phyloP scores from a whole-genome alignment of 2,888 invertebrate genomes.

The Thecocarcelia acutangulata region DNA sequence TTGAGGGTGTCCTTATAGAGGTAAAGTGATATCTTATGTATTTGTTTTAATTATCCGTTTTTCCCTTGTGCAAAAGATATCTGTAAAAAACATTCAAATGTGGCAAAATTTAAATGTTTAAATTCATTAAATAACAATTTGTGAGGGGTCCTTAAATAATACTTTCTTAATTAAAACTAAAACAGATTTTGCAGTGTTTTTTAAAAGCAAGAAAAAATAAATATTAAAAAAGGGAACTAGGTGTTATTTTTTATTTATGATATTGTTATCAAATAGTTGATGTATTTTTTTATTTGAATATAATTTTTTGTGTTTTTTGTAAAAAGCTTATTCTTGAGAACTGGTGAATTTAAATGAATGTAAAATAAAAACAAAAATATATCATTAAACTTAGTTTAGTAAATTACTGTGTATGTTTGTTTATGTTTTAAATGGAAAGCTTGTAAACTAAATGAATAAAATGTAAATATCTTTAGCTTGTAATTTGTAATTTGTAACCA shows the following conservation, averaged over 20 bases:
- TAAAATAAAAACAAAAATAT: neutral
- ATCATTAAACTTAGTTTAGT: conserved; percentile 23
- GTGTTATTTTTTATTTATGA: neutral
- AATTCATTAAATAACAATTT: too few relatives aligned
- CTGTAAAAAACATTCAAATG: too few relatives aligned
- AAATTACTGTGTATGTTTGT: conserved; percentile 19
- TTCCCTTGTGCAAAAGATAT: too few relatives aligned
- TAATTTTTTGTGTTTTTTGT: neutral
- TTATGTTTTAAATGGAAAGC: conserved; percentile 11
- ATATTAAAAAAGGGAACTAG: neutral
- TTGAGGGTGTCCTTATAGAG: too few relatives aligned
- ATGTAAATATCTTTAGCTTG: conserved; percentile 53
- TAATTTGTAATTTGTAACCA: conserved; percentile 52
- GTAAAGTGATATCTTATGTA: too few relatives aligned
- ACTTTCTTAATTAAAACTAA: too few relatives aligned
- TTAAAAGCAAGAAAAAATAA: too few relatives aligned
- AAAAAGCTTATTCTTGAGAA: neutral
- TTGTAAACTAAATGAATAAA: conserved; percentile 16
- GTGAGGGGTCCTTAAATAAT: too few relatives aligned
- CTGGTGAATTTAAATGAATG: conserved; percentile 3
- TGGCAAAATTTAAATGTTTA: too few relatives aligned
- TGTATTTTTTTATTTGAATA: neutral
- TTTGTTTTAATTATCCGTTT: too few relatives aligned
- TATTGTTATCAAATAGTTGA: neutral
- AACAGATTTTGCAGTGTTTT: neutral